Evolutionary conservation across 2,113 vertebrate genomes (phyloP), one percentile per base, ranked within the genome.

Genomic region (Heteronetta atricapilla): DNA sequence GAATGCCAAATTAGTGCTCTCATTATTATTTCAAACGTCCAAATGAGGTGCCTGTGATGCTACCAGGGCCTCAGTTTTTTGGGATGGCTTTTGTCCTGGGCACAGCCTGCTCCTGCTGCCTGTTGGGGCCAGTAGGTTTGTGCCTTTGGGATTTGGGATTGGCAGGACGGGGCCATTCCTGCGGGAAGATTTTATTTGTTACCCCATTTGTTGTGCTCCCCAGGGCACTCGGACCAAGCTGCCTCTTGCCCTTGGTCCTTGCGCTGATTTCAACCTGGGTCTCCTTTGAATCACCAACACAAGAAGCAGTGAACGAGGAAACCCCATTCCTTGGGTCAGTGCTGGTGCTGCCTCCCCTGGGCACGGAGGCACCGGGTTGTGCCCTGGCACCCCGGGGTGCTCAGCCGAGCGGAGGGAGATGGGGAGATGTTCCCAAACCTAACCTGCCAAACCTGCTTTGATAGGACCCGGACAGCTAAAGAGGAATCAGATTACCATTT

Each of bases 381-480:
- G 46, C 11, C 55, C n/a, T 1, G 1, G 26, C 23, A 0, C 31
- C 29, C 1, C 33, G 44, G 10, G 21, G 48, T 28, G 79, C 90
- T 82, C 77, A 12, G 36, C 56, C 8, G 3, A 53, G 44, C 60
- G 11, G 0, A 1, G 40, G 21, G 38, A 48, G 31, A 48, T 3
- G 6, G 44, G 44, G 44, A 46, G 44, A 46, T 22, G 58, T 22
- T 95, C 95, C 96, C 89, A 94, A 96, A 96, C 90, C 92, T 64
- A 94, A 93, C 90, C 93, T 88, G 79, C 56, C 60, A 22, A 40
- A 59, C 0, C 19, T 63, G 55, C 40, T 90, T 72, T 55, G 73
- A 58, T 60, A 55, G 81, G 88, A n/a, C 81, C 13, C 77, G 36
- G 93, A 50, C 80, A 93, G 93, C 83, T 53, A 59, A 52, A 86